Evolutionary conservation across 2,888 invertebrate genomes (phyloP), one percentile per base, ranked within the genome.

Genomic region (Drosophila gaucha): DNA sequence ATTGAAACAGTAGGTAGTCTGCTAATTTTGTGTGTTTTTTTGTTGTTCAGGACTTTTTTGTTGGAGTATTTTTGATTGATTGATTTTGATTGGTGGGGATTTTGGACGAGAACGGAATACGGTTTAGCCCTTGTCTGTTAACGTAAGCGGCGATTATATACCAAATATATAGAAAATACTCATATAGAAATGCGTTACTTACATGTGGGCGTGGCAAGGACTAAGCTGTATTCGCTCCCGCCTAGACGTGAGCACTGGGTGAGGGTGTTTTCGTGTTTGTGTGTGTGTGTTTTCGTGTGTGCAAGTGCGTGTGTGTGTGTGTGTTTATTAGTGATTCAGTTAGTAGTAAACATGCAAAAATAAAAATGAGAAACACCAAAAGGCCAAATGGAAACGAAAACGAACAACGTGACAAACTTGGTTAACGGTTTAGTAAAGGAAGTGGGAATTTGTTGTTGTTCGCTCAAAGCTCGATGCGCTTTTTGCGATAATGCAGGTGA

Each of bases 101-200:
- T 30, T 77, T 59, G 79, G 64, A 73, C 64, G 88, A 87, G 86
- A 80, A 86, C 90, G 79, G 90, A 91, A 91, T 91, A 91, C 91
- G 89, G 90, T 91, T 91, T 90, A 90, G 90, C 82, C 91, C 89
- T 91, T 90, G 90, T 71, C 91, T 82, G 83, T 86, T 84, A 80
- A 90, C 79, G 87, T 80, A 74, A 83, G 78, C 69, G 67, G 59
- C 79, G 73, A 84, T 87, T 87, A 82, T 73, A 79, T 71, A 70
- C 49, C 65, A 77, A 50, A 66, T 49, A 26, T 59, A 62, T 52
- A 44, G 18, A 28, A 54, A 62, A 44, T 75, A 47, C 16, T 71
- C 65, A 86, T 76, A 74, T 87, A 73, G 68, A 41, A 76, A 74
- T 72, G 74, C 78, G 67, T 63, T 89, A 89, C 89, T 88, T 90